phyloP scores from a whole-genome alignment of 2,113 vertebrate species.

The Macquaria australasica region DNA sequence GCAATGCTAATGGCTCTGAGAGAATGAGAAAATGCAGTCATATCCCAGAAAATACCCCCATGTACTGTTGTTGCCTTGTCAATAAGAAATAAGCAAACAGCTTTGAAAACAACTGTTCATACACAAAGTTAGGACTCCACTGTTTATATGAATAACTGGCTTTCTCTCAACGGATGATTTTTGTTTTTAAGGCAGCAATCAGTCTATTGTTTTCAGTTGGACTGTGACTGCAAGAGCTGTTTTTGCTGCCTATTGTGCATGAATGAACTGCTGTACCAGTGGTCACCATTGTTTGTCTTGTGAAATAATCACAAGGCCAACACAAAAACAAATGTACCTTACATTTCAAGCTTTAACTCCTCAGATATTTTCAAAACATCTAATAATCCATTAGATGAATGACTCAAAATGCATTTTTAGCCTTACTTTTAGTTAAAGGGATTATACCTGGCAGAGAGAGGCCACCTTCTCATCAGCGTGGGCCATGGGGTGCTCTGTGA shows the following conservation, averaged over 20 bases:
- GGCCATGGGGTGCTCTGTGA: conserved; percentile 95
- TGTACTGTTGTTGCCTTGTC: background rate
- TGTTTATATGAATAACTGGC: conserved; percentile 16
- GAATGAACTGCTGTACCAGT: conserved; percentile 17
- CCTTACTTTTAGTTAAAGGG: background rate
- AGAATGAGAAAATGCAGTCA: conserved; percentile 4
- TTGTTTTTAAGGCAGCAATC: conserved; percentile 22
- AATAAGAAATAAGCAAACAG: background rate
- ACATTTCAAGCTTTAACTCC: background rate
- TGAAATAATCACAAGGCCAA: background rate
- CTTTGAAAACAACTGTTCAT: conserved; percentile 17
- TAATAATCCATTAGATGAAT: background rate
- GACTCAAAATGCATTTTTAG: background rate
- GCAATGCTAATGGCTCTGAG: background rate
- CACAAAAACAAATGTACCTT: background rate
- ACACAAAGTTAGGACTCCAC: conserved; percentile 10
- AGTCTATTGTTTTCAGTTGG: conserved; percentile 48
- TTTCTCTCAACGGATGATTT: conserved; percentile 16
- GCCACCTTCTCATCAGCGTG: conserved; percentile 91
- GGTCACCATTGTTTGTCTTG: conserved; percentile 37
- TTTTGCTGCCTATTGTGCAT: conserved; percentile 8
- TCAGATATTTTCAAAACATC: background rate
- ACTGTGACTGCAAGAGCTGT: conserved; percentile 10
- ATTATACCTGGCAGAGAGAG: conserved; percentile 91
- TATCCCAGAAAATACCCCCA: background rate